Evolutionary conservation across 2,888 invertebrate species (phyloP).

Genomic region (Amiota communis): DNA sequence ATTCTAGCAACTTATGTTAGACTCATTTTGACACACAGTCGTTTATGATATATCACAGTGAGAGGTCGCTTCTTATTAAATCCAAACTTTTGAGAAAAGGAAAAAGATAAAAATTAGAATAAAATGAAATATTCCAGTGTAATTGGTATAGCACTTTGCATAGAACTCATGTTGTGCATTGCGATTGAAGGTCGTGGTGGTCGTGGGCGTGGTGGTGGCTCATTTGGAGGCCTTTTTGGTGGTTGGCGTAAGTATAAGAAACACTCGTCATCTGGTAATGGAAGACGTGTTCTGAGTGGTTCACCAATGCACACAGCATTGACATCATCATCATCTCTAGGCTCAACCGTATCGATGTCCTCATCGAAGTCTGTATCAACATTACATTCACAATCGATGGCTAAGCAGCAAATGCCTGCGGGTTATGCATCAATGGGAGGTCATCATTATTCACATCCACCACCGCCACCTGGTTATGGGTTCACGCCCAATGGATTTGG

Average conservation of each 20-base stretch:
- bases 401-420: slow-evolving; percentile 50
- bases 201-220: slow-evolving; percentile 65
- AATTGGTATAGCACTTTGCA: slow-evolving; percentile 37
- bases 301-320: slow-evolving; percentile 59
- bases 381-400: slow-evolving; percentile 40
- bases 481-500: slow-evolving; percentile 34
- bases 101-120: neutral
- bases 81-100: neutral
- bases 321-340: slow-evolving; percentile 51
- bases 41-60: slow-evolving; percentile 21
- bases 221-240: slow-evolving; percentile 66
- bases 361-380: slow-evolving; percentile 20
- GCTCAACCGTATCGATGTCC: slow-evolving; percentile 14
- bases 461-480: slow-evolving; percentile 43
- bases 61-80: neutral
- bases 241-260: slow-evolving; percentile 69
- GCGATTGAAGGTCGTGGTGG: slow-evolving; percentile 60
- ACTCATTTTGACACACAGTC: neutral
- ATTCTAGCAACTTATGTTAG: neutral
- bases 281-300: slow-evolving; percentile 59
- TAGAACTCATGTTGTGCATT: slow-evolving; percentile 35
- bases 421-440: slow-evolving; percentile 28
- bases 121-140: slow-evolving; percentile 32
- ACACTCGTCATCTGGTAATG: slow-evolving; percentile 55
- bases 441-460: slow-evolving; percentile 35